A percentile compares a stretch with the other conserved stretches of the same genome.
These are phyloP conservation scores for Diplolepis rosae DNA, from an alignment of 2,888 invertebrate species.

Conservation along the genomic window DNA sequence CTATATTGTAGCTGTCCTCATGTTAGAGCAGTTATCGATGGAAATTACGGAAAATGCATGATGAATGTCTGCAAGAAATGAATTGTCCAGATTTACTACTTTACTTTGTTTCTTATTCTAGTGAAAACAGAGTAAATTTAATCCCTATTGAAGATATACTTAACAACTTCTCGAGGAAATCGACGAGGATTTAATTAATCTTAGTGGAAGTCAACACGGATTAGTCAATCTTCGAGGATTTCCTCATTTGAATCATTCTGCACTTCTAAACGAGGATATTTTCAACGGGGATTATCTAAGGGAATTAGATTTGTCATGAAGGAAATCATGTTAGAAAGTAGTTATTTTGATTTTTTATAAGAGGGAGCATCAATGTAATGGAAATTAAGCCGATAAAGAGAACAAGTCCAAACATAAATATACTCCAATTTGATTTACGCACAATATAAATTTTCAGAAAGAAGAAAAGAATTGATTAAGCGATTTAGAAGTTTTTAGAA, in stretches of 20 bases:
- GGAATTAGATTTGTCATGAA: constrained; percentile 4
- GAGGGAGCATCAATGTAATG: neutral
- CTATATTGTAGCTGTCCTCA: neutral
- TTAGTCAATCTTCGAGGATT: too few relatives aligned
- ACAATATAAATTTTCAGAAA: neutral
- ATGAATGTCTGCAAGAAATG: constrained; percentile 3
- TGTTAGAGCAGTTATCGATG: neutral
- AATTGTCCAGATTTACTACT: neutral
- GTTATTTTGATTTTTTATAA: constrained; percentile 20
- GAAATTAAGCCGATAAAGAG: constrained; percentile 1
- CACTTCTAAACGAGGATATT: too few relatives aligned
- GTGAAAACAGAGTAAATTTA: too few relatives aligned
- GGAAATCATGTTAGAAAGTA: constrained; percentile 7
- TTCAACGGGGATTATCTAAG: constrained; percentile 2
- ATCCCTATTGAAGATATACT: too few relatives aligned
- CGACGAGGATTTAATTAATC: too few relatives aligned
- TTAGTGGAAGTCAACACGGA: too few relatives aligned
- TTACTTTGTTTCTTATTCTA: constrained; percentile 8
- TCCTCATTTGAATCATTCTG: too few relatives aligned
- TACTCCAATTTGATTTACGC: neutral
- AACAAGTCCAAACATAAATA: neutral
- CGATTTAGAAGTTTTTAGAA: neutral
- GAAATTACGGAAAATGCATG: constrained; percentile 7
- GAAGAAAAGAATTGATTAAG: constrained; percentile 4
- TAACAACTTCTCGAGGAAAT: too few relatives aligned